Evolutionary conservation across 2,797 vertebrate species (phyloP), one percentile per base, ranked within the genome.

Genomic region (Apogon hyalosoma): DNA sequence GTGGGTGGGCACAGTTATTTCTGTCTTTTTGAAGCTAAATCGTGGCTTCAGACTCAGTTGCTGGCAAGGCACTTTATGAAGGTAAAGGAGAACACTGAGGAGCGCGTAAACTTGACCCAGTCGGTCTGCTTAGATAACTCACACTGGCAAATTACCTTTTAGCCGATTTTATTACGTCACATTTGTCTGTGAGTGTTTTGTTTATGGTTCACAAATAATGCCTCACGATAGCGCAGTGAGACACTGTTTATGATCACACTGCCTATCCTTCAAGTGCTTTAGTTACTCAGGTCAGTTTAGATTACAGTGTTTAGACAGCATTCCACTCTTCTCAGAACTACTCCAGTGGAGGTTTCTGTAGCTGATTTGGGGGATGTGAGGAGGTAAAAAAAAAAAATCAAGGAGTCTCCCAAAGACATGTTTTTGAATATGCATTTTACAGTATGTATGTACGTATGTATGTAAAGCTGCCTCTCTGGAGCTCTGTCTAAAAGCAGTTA

Each of bases 251-350:
- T 47, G 63, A 63, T 75, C 67, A 80, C 31, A 63, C 77, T 67
- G 72, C 51, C 82, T 75, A n/a, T 72, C 63, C 85, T 79, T 78
- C 21, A 92, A 90, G 90, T 93, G 89, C 92, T 93, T 92, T 83
- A 87, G 87, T 90, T 85, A 64, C 92, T 92, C 92, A 92, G 91
- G 92, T 91, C 83, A 74, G 64, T 71, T 28, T 75, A 83, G 69
- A 79, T 68, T 11, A 57, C 55, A 15, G 73, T n/a, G 10, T 63
- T 65, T 76, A 83, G 79, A 84, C 59, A 31, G 84, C 83, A 83
- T 92, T 92, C 86, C 87, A 76, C 69, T 76, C 74, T 80, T 43
- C 53, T 60, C 69, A 80, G 64, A 84, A 63, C 48, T 19, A 42
- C 75, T 80, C 69, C 52, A 31, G 16, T 16, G 11, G 50, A 83